These are phyloP conservation scores for Lumbricus terrestris DNA, from an alignment of 2,888 invertebrate genomes.

Conservation along the genomic window DNA sequence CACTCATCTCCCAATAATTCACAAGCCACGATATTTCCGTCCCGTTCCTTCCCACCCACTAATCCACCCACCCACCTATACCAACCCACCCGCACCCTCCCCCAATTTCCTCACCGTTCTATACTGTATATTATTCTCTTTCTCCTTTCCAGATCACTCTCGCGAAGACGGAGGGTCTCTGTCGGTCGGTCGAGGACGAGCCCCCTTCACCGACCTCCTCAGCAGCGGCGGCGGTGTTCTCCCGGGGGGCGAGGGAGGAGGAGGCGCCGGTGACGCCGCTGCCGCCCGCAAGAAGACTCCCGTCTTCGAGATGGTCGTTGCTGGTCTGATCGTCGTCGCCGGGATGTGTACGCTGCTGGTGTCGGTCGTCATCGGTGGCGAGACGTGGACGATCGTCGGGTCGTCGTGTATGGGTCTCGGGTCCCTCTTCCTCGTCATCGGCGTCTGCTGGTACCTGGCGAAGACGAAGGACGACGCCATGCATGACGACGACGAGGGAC, in stretches of 20 bases:
- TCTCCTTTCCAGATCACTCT: background rate
- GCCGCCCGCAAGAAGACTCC: slow-evolving; percentile 23
- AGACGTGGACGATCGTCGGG: slow-evolving; percentile 32
- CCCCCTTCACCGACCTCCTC: background rate
- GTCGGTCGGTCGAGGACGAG: no score
- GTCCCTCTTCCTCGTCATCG: slow-evolving; percentile 28
- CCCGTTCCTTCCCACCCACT: no score
- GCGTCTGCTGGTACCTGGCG: slow-evolving; percentile 32
- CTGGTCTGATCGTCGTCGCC: slow-evolving; percentile 27
- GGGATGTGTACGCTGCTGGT: slow-evolving; percentile 25
- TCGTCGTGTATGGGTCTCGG: slow-evolving; percentile 29
- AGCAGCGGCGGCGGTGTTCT: background rate
- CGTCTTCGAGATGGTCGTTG: slow-evolving; percentile 31
- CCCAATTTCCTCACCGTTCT: no score
- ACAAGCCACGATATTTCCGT: no score
- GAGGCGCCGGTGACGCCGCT: background rate
- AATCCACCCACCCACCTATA: no score
- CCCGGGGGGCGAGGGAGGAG: background rate
- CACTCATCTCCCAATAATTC: no score
- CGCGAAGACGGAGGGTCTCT: no score
- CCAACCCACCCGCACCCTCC: no score
- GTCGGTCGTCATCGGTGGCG: slow-evolving; percentile 22
- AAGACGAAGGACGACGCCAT: slow-evolving; percentile 19
- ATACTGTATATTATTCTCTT: background rate
- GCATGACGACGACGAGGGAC: slow-evolving; percentile 21